Evolutionary conservation across 2,113 vertebrate genomes (phyloP).

Genomic region (Hiodon alosoides): DNA sequence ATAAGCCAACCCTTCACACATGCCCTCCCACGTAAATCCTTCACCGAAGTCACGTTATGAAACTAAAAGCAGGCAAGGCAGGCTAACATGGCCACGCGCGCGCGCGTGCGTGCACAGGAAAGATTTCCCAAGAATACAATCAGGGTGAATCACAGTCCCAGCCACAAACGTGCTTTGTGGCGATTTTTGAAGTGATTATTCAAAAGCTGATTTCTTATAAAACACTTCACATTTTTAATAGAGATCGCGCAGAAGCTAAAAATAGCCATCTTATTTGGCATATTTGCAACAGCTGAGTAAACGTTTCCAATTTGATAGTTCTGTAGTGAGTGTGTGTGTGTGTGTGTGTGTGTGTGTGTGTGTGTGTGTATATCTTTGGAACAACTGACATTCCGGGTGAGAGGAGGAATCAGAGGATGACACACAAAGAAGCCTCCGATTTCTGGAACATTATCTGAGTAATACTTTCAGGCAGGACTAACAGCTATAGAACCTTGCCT

Average conservation of each 20-base stretch:
- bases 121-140: too few species aligned
- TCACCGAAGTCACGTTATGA: background rate
- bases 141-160: background rate
- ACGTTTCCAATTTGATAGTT: background rate
- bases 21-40: background rate
- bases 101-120: too few species aligned
- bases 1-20: too few species aligned
- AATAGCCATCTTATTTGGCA: background rate
- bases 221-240: background rate
- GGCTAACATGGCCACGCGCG: too few species aligned
- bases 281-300: constrained; percentile 20
- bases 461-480: background rate
- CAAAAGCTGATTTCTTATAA: background rate
- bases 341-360: too few species aligned
- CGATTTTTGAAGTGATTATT: background rate
- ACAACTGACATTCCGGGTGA: background rate
- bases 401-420: background rate
- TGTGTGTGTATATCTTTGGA: too few species aligned
- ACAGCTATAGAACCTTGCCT: background rate
- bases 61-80: background rate
- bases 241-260: background rate
- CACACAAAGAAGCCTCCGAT: background rate
- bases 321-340: background rate
- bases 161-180: background rate
- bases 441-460: background rate